Conservation (phyloP, 2,797 vertebrate species). For the Luscinia megarhynchos region DNA sequence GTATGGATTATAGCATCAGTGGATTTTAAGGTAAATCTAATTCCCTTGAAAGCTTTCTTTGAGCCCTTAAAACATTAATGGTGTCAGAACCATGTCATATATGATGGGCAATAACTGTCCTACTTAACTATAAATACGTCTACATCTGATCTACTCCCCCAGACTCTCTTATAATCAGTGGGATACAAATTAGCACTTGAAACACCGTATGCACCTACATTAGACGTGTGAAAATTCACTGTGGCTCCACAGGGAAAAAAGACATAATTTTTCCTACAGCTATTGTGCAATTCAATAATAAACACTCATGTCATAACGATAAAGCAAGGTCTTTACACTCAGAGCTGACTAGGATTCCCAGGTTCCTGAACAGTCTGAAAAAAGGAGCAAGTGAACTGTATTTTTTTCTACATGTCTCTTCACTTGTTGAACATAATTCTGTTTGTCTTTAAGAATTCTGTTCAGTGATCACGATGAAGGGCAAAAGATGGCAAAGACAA, state of each 20-base stretch:
- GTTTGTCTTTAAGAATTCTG: neutral
- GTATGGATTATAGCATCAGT: neutral
- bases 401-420: neutral
- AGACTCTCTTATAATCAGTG: neutral
- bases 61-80: neutral
- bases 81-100: neutral
- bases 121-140: neutral
- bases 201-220: neutral
- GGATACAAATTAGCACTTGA: neutral
- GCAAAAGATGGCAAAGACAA: neutral
- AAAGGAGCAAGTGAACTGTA: neutral
- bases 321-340: neutral
- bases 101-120: neutral
- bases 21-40: slow-evolving; percentile 16
- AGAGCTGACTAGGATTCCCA: neutral
- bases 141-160: neutral
- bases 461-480: neutral
- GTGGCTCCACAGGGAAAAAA: neutral
- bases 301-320: neutral
- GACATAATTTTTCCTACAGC: neutral
- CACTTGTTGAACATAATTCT: neutral
- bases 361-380: neutral
- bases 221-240: neutral
- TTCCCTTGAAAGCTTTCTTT: neutral
- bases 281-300: neutral